Evolutionary conservation across 2,888 invertebrate species (phyloP).

Genomic region (Hirtodrosophila alboralis): DNA sequence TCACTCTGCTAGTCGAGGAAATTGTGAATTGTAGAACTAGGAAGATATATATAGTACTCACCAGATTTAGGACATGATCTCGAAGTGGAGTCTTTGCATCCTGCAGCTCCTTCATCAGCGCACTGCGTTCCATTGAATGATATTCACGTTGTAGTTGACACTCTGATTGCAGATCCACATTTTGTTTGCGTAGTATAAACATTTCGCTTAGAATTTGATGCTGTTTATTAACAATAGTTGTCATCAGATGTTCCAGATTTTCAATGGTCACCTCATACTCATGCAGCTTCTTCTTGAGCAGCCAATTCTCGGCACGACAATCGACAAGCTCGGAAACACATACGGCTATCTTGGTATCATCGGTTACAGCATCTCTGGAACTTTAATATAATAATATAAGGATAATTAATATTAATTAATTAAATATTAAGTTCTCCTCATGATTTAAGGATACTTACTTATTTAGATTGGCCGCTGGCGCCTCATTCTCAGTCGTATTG

Average conservation of each 20-base stretch:
- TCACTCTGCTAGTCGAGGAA: background rate
- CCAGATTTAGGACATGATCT: slow-evolving; percentile 30
- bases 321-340: slow-evolving; percentile 75
- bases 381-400: background rate
- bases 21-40: background rate
- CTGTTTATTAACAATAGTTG: slow-evolving; percentile 78
- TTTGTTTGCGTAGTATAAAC: slow-evolving; percentile 67
- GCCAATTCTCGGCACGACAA: slow-evolving; percentile 78
- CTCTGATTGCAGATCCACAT: slow-evolving; percentile 68
- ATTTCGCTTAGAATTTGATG: slow-evolving; percentile 76
- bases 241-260: slow-evolving; percentile 78
- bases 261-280: slow-evolving; percentile 70
- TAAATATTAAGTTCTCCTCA: too few species aligned
- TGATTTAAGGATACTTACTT: slow-evolving; percentile 12
- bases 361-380: slow-evolving; percentile 6
- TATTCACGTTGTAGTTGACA: slow-evolving; percentile 78
- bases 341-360: slow-evolving; percentile 29
- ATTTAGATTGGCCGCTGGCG: background rate
- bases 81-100: slow-evolving; percentile 55
- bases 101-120: slow-evolving; percentile 71
- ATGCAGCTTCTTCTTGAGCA: slow-evolving; percentile 69
- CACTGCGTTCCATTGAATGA: slow-evolving; percentile 76
- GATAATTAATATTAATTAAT: too few species aligned
- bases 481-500: background rate
- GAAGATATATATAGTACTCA: slow-evolving; percentile 3